Conservation (phyloP, 2,797 vertebrate species). For the Morus bassanus region DNA sequence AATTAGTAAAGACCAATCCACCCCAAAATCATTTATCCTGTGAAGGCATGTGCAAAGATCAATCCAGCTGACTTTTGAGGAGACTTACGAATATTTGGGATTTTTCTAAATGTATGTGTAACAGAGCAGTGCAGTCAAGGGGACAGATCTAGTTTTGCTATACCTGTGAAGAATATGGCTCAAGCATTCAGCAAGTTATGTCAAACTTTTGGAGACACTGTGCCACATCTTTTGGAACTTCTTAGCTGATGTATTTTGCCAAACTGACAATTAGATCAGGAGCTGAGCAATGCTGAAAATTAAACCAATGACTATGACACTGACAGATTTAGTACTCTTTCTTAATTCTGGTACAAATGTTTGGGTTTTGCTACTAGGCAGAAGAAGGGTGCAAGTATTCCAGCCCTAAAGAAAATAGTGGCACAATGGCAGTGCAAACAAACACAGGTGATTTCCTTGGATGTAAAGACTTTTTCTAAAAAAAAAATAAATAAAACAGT, state of each 20-base stretch:
- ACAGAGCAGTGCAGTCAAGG: background rate
- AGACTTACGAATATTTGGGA: background rate
- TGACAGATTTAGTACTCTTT: background rate
- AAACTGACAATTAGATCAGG: background rate
- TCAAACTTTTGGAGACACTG: background rate
- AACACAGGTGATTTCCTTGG: background rate
- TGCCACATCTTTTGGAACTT: background rate
- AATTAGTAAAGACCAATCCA: background rate
- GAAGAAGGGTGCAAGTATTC: background rate
- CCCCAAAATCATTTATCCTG: background rate
- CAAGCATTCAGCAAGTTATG: background rate
- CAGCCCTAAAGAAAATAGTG: background rate
- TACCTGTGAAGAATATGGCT: background rate
- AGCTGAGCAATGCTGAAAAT: background rate
- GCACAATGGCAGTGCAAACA: background rate
- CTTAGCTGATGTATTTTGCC: background rate
- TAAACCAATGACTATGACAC: background rate
- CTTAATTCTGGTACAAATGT: background rate
- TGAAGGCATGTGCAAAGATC: background rate
- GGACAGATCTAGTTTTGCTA: background rate
- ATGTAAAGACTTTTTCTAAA: background rate
- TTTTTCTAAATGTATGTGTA: background rate
- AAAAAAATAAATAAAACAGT: background rate
- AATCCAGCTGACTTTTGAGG: background rate
- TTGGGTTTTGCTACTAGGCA: background rate